Evolutionary conservation across 2,113 vertebrate species (phyloP), one percentile per base, ranked within the genome.

Genomic region (Pterophyllum scalare): DNA sequence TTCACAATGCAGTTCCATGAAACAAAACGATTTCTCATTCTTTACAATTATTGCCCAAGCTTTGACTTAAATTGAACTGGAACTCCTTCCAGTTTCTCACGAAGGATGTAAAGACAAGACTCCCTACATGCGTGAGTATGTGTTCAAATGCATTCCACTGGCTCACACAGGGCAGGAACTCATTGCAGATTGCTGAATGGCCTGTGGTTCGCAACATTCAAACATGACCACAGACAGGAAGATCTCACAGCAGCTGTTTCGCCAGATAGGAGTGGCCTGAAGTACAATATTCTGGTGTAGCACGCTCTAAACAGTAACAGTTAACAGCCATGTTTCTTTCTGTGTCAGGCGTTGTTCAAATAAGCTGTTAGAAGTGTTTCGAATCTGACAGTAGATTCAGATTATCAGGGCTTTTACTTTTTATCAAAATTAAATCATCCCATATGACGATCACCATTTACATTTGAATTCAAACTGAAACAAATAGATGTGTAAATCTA

Each of bases 121-220:
- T 62, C 24, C 5, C 12, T 5, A 54, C 19, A 38, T 59, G 20
- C 4, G 3, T 58, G 4, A 33, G 38, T 31, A 67, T 12, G 13
- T 19, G 20, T 40, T 40, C 13, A 59, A 8, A 59, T 8, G 3
- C 14, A 43, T 60, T 24, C 40, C 17, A 22, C 8, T 54, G 67
- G 56, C 28, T 81, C 76, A 59, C 12, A 12, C 9, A 14, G 11
- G 20, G 59, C 22, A 35, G 11, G 19, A 22, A 82, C 26, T 10
- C 56, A 28, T 20, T 85, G n/a, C 28, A 28, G 40, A 22, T 33
- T 74, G 56, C 9, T 72, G 7, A 60, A 59, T 49, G 49, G 43
- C 75, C 43, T 56, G 54, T 77, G 43, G 82, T 75, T 59, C 52
- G 5, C 24, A 33, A 19, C 19, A 70, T 64, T 75, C 54, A 75